Evolutionary conservation across 53 echinoderm and acorn worm genomes (phyloP), one percentile per base, ranked within the genome.

Genomic region (Echinometra lucunter): DNA sequence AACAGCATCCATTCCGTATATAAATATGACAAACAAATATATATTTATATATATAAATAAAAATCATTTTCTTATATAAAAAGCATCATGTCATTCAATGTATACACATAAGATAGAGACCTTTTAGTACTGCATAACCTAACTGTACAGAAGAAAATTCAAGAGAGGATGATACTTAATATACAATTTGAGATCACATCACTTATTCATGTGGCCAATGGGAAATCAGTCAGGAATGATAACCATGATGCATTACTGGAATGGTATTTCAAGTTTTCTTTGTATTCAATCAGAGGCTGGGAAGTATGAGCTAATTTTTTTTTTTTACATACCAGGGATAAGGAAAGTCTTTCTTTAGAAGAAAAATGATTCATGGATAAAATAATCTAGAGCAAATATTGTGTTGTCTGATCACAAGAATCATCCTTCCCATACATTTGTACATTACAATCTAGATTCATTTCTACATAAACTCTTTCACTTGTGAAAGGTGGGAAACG

Each of bases 41-140:
- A 88, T 47, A 88, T 49, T 78, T 78, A 78, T 78, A 72, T 72
- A 78, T 72, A 78, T 78, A 78, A 78, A 78, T 78, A 78, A 78
- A 78, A 78, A 78, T 42, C 78, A 78, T 78, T 78, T 78, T 78
- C 78, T 78, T 78, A 78, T 78, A 78, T 42, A 78, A 78, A 78
- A 78, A 78, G 45, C 30, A 87, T 11, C 34, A 32, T 49, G 55
- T 32, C 88, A 88, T 88, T 88, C 88, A 88, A 49, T 55, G 88
- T 88, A 88, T 88, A 88, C 88, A 88, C 88, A 88, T 56, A 88
- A 88, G 88, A 88, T 88, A 55, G 53, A 88, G 53, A 88, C 55
- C 28, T 55, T 56, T 49, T 88, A 88, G 88, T 88, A 88, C 88
- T 88, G 88, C 88, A 88, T 88, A 53, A 88, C 88, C 88, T 88